Evolutionary conservation across 2,888 invertebrate genomes (phyloP).

Genomic region (Agonopterix arenella): DNA sequence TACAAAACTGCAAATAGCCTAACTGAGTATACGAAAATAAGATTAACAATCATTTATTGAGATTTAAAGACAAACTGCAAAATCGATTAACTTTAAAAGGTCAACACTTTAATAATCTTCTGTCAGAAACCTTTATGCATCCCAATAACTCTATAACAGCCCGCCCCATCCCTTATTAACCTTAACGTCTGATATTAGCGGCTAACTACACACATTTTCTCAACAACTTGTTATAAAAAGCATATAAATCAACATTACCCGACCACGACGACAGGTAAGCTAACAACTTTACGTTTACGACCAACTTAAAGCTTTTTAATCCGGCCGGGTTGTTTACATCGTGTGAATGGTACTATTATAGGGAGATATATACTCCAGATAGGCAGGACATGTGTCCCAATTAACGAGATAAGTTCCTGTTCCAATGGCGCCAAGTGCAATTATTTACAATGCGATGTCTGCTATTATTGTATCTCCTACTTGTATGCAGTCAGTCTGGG

Average conservation of each 20-base stretch:
- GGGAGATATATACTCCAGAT: constrained; percentile 18
- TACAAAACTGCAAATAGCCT: too few relatives aligned
- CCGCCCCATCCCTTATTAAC: constrained; percentile 3
- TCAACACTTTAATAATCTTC: background rate
- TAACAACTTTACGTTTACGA: constrained; percentile 8
- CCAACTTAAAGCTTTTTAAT: constrained; percentile 6
- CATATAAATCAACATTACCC: constrained; percentile 12
- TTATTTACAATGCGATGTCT: constrained; percentile 14
- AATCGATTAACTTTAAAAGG: background rate
- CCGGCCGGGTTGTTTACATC: constrained; percentile 4
- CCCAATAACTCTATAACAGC: constrained; percentile 8
- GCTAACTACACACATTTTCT: constrained; percentile 16
- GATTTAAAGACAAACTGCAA: constrained; percentile 5
- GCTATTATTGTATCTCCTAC: constrained; percentile 2
- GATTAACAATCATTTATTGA: background rate
- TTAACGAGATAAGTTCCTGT: constrained; percentile 41
- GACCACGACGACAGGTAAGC: constrained; percentile 7
- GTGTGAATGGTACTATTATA: constrained; percentile 8
- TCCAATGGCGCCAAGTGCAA: constrained; percentile 39
- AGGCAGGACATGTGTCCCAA: constrained; percentile 36
- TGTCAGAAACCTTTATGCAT: background rate
- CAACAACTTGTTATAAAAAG: constrained; percentile 12
- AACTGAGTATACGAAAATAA: too few relatives aligned
- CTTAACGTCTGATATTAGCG: constrained; percentile 12
- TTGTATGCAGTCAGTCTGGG: too few relatives aligned